These are phyloP conservation scores for Leptobrachium ailaonicum DNA, from an alignment of 2,113 vertebrate species.

Conservation along the genomic window DNA sequence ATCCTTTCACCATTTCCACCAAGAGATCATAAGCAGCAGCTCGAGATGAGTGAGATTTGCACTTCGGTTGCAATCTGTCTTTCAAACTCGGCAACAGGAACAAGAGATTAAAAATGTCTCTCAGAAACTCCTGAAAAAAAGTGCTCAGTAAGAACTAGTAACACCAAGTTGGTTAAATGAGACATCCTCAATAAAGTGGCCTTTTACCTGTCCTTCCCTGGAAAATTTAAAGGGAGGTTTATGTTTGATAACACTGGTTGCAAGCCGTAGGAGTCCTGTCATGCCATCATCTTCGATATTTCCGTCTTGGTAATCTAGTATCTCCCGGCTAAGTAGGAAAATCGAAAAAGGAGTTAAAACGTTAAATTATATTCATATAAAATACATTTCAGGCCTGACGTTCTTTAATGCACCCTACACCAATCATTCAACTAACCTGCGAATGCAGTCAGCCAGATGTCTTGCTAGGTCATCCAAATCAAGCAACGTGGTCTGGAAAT, in stretches of 20 bases:
- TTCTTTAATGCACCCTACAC: too few species aligned
- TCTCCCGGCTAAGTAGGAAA: constrained; percentile 79
- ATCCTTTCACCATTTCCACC: constrained; percentile 96
- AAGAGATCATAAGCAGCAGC: constrained; percentile 95
- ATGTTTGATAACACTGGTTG: constrained; percentile 96
- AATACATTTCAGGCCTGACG: too few species aligned
- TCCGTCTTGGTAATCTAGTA: constrained; percentile 95
- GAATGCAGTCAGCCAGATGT: constrained; percentile 96
- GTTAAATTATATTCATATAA: too few species aligned
- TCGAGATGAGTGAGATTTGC: constrained; percentile 93
- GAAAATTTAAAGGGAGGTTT: constrained; percentile 98
- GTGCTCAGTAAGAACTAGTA: not conserved
- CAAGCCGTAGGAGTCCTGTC: constrained; percentile 88
- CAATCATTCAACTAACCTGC: constrained; percentile 74
- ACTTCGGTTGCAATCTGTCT: constrained; percentile 93
- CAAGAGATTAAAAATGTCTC: constrained; percentile 93
- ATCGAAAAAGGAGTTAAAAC: not conserved
- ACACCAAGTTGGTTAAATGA: not conserved
- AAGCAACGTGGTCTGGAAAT: constrained; percentile 86
- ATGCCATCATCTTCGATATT: constrained; percentile 94
- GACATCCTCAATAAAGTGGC: not conserved
- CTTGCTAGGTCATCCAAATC: constrained; percentile 94
- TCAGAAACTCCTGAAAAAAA: constrained; percentile 85
- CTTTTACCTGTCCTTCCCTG: constrained; percentile 84
- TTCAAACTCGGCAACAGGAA: constrained; percentile 95